Conservation (phyloP, 2,888 invertebrate genomes). For the Synanthedon vespiformis region DNA sequence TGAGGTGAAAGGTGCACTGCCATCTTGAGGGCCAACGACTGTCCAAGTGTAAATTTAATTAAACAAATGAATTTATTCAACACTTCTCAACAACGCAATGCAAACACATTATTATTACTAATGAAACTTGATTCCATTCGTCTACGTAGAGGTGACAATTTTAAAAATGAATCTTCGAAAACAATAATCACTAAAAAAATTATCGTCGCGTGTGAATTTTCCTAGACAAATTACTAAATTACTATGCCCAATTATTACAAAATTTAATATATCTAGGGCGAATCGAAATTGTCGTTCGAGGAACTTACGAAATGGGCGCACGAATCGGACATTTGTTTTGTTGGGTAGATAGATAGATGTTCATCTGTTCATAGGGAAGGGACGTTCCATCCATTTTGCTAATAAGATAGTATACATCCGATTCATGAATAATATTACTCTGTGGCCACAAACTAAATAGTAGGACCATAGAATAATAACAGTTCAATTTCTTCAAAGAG, state of each 20-base stretch:
- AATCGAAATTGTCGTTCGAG: slow-evolving; percentile 56
- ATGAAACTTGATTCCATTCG: slow-evolving; percentile 67
- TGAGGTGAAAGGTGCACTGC: slow-evolving; percentile 63
- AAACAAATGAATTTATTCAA: background rate
- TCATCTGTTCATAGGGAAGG: slow-evolving; percentile 18
- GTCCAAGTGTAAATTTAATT: slow-evolving; percentile 10
- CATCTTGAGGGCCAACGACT: slow-evolving; percentile 40
- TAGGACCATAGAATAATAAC: too few species aligned
- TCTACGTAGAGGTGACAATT: slow-evolving; percentile 42
- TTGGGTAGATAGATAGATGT: slow-evolving; percentile 27
- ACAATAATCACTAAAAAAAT: slow-evolving; percentile 18
- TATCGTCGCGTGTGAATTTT: slow-evolving; percentile 9
- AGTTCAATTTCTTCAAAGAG: too few species aligned
- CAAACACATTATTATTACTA: slow-evolving; percentile 52
- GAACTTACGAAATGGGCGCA: slow-evolving; percentile 70
- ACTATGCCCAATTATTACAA: slow-evolving; percentile 20
- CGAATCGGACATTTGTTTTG: slow-evolving; percentile 71
- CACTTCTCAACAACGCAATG: slow-evolving; percentile 19
- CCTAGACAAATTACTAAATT: slow-evolving; percentile 15
- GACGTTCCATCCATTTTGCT: background rate
- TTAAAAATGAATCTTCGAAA: slow-evolving; percentile 30
- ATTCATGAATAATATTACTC: too few species aligned
- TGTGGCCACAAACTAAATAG: too few species aligned
- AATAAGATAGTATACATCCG: too few species aligned
- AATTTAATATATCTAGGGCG: slow-evolving; percentile 37